phyloP scores from a whole-genome alignment of 2,888 invertebrate genomes.

The Morinoia aosen region DNA sequence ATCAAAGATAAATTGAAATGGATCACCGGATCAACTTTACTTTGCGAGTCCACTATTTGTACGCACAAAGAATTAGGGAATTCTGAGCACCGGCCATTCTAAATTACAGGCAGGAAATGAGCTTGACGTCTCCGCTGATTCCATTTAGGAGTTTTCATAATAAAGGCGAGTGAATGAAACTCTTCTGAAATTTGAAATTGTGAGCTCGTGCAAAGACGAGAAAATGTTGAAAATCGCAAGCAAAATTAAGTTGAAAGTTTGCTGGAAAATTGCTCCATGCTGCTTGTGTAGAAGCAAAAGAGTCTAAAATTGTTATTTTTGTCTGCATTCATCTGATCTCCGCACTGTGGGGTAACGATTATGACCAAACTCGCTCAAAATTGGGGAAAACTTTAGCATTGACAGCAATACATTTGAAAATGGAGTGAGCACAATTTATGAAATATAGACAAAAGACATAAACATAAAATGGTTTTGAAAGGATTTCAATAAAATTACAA shows the following conservation, averaged over 20 bases:
- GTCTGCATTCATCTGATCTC: too few species aligned
- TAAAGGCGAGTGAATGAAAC: not conserved
- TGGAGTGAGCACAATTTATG: too few species aligned
- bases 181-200: not conserved
- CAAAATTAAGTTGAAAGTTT: not conserved
- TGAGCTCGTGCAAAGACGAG: not conserved
- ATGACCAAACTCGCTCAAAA: too few species aligned
- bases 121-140: not conserved
- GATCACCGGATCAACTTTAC: not conserved
- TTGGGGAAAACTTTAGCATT: too few species aligned
- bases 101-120: constrained; percentile 1
- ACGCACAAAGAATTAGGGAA: not conserved
- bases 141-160: not conserved
- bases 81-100: not conserved
- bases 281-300: too few species aligned
- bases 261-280: not conserved
- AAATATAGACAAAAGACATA: too few species aligned
- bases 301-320: too few species aligned
- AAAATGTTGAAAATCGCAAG: not conserved
- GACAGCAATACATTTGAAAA: too few species aligned
- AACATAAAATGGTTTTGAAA: too few species aligned
- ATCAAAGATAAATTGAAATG: not conserved
- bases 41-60: not conserved
- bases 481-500: too few species aligned
- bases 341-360: too few species aligned